Base-by-base conservation (phyloP, 2,113 vertebrate species). In the Riparia riparia region DNA sequence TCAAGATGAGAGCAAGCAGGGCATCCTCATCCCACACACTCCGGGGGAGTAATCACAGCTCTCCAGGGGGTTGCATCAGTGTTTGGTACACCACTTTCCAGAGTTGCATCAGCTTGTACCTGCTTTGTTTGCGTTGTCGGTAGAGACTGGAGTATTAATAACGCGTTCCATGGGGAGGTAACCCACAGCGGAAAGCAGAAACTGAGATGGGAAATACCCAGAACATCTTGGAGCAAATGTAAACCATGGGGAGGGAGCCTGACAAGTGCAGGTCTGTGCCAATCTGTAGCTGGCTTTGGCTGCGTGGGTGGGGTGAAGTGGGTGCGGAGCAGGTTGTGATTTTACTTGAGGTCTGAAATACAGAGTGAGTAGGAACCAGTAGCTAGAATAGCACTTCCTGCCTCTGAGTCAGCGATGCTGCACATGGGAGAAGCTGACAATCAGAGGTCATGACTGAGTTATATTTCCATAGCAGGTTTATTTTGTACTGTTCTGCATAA, bases 21-120 rank as follows among this genome's bases (percentile, higher is more conserved):
- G 53, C 78, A 70, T 86, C 86, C 81, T 72, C 6, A 2, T 60
- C 45, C 68, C 69, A 50, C 11, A 4, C 19, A 29, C 54, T 34
- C 77, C 0, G 5, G 20, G 81, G 89, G 51, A 90, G 88, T 54
- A 91, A 68, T 76, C 1, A 0, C 3, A 31, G 53, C 66, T 97
- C 96, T 81, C 72, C 0, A 1, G 60, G 79, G 93, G 1, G 31
- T 96, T 97, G 88, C 96, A 82, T 91, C 95, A 95, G 87, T 1
- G 4, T 56, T 95, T 66, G 79, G 32, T 84, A 47, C 29, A 12
- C 57, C 93, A 5, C 84, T 96, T 90, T 61, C 84, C 93, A 86
- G 93, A 89, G 92, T 98, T 98, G 97, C 97, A 68, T 98, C 97
- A 98, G 96, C 83, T 78, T 15, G 9, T 66, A 47, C 82, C 50